A percentile compares a stretch with the other conserved stretches of the same genome.
Conservation (phyloP, 2,113 vertebrate species). For the Prietella phreatophila region DNA sequence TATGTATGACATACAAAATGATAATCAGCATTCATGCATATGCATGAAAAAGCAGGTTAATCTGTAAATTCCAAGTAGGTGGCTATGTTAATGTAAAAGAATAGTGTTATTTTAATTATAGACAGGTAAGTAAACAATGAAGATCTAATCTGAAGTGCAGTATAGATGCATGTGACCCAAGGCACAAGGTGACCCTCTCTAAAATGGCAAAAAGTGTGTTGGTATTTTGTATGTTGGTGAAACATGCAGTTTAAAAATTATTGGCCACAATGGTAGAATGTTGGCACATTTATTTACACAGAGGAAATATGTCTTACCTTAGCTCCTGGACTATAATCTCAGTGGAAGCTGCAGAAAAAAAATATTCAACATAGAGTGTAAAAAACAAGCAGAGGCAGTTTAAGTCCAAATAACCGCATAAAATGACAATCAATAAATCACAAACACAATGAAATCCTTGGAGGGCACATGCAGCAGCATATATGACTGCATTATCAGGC, state of each 20-base stretch:
- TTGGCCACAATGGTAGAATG: not conserved
- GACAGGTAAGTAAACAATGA: not conserved
- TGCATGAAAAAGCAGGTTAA: conserved; percentile 14
- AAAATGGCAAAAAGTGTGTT: not conserved
- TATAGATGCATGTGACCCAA: not conserved
- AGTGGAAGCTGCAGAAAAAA: conserved; percentile 67
- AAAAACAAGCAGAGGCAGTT: conserved; percentile 64
- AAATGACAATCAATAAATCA: conserved; percentile 73
- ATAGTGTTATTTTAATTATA: not conserved
- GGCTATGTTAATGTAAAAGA: conserved; percentile 5
- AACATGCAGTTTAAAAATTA: conserved; percentile 6
- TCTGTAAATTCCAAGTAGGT: not conserved
- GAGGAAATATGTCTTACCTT: conserved; percentile 79
- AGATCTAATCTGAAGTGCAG: not conserved
- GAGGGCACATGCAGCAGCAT: conserved; percentile 58
- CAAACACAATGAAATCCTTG: conserved; percentile 63
- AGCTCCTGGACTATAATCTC: conserved; percentile 89
- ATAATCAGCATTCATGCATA: conserved; percentile 28
- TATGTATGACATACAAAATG: conserved; percentile 24
- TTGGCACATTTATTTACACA: conserved; percentile 5
- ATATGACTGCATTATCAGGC: conserved; percentile 61
- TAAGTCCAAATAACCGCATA: conserved; percentile 54
- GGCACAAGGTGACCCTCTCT: not conserved
- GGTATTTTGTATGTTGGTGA: not conserved
- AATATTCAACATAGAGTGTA: conserved; percentile 42